phyloP scores from a whole-genome alignment of 2,888 invertebrate genomes.

The Cephus pulcher region DNA sequence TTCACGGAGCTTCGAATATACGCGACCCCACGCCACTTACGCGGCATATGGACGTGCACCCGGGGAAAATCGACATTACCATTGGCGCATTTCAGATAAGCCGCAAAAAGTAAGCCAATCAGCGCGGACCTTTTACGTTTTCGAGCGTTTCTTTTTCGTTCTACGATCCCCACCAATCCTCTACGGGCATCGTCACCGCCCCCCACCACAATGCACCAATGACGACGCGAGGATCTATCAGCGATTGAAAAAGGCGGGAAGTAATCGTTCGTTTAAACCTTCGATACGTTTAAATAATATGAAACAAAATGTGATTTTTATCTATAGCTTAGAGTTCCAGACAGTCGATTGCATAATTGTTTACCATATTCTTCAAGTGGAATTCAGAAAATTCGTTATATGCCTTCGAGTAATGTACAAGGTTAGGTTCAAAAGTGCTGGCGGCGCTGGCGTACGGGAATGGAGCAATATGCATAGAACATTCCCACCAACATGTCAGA shows the following conservation, averaged over 20 bases:
- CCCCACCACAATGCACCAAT: conserved; percentile 31
- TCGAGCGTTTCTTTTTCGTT: conserved; percentile 70
- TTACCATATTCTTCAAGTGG: background rate
- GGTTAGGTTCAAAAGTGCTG: background rate
- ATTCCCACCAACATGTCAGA: background rate
- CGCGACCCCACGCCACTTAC: conserved; percentile 75
- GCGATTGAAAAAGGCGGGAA: conserved; percentile 54
- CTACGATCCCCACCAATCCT: background rate
- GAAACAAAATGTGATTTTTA: background rate
- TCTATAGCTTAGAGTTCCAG: background rate
- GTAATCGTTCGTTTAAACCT: conserved; percentile 28
- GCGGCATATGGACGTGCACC: conserved; percentile 70
- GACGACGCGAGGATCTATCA: conserved; percentile 35
- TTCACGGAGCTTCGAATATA: conserved; percentile 72
- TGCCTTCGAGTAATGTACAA: background rate
- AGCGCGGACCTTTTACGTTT: conserved; percentile 64
- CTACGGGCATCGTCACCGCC: conserved; percentile 15
- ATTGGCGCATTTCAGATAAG: conserved; percentile 73
- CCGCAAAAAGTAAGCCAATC: conserved; percentile 73
- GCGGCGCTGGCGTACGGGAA: background rate
- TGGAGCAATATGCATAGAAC: background rate
- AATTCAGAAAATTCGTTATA: background rate
- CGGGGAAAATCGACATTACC: conserved; percentile 60
- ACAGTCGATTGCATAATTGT: background rate
- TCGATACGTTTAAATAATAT: background rate